Percentiles rank a stretch among this genome's conserved stretches.
These are phyloP conservation scores for Syncerus caffer DNA, from an alignment of 2,797 vertebrate species.

Conservation along the genomic window DNA sequence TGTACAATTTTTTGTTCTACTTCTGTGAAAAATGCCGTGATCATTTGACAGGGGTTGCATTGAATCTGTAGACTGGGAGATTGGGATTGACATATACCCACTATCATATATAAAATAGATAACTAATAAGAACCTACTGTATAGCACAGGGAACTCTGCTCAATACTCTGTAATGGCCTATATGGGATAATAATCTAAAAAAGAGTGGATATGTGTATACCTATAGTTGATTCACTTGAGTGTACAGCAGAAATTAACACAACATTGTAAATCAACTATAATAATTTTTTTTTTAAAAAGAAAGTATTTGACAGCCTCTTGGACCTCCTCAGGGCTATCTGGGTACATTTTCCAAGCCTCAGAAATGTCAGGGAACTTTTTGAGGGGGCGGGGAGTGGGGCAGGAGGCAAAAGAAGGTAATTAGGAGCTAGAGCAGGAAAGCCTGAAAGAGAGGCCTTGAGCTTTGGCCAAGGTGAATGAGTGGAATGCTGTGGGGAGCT, in stretches of 20 bases:
- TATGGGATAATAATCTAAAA: background rate
- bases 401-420: background rate
- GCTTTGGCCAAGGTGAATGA: background rate
- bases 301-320: background rate
- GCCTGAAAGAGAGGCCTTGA: background rate
- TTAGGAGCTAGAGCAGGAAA: background rate
- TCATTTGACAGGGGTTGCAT: background rate
- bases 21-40: background rate
- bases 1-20: background rate
- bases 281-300: too few relatives aligned
- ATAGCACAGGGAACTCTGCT: background rate
- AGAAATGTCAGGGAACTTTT: background rate
- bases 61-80: background rate
- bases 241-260: background rate
- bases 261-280: background rate
- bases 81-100: background rate
- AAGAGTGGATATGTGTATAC: background rate
- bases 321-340: background rate
- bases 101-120: background rate
- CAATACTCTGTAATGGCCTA: background rate
- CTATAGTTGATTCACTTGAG: background rate
- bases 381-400: fast-evolving
- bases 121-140: background rate
- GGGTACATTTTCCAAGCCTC: background rate
- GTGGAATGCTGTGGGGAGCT: background rate